Evolutionary conservation across 1,140 invertebrate genomes (phyloP).

Genomic region (Druon quercuslanigerum): DNA sequence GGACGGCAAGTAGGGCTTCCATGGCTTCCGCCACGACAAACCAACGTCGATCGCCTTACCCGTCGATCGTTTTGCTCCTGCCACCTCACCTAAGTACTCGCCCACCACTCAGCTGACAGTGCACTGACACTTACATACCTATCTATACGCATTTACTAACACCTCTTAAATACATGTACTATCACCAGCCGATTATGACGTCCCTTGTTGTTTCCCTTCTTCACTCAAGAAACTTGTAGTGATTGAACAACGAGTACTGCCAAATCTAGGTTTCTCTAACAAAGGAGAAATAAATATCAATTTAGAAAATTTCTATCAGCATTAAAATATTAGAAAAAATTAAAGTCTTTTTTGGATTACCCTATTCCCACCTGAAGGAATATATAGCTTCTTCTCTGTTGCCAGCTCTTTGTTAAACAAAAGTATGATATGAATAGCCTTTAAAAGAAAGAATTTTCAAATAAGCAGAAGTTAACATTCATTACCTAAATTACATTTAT

Average conservation of each 20-base stretch:
- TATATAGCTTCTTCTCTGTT: too few relatives aligned
- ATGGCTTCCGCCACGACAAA: conserved; percentile 73
- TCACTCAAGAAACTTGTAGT: conserved; percentile 34
- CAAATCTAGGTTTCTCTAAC: background rate
- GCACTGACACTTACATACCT: conserved; percentile 37
- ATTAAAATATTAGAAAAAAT: too few relatives aligned
- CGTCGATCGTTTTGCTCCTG: conserved; percentile 71
- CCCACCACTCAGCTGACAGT: conserved; percentile 34
- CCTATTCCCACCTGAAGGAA: too few relatives aligned
- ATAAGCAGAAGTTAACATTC: too few relatives aligned
- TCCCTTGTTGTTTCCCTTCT: conserved; percentile 31
- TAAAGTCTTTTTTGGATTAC: too few relatives aligned
- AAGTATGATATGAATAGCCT: too few relatives aligned
- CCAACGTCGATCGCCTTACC: conserved; percentile 74
- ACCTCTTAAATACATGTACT: conserved; percentile 27
- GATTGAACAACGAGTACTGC: conserved; percentile 34
- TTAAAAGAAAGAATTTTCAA: too few relatives aligned
- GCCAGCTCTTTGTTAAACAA: too few relatives aligned
- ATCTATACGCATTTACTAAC: conserved; percentile 37
- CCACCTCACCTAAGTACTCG: conserved; percentile 59
- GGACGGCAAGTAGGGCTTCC: conserved; percentile 53
- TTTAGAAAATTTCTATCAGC: too few relatives aligned
- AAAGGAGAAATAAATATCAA: too few relatives aligned
- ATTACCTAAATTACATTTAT: too few relatives aligned
- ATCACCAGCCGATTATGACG: conserved; percentile 33